Evolutionary conservation across 2,888 invertebrate genomes (phyloP), one percentile per base, ranked within the genome.

Genomic region (Hemistola chrysoprasaria): DNA sequence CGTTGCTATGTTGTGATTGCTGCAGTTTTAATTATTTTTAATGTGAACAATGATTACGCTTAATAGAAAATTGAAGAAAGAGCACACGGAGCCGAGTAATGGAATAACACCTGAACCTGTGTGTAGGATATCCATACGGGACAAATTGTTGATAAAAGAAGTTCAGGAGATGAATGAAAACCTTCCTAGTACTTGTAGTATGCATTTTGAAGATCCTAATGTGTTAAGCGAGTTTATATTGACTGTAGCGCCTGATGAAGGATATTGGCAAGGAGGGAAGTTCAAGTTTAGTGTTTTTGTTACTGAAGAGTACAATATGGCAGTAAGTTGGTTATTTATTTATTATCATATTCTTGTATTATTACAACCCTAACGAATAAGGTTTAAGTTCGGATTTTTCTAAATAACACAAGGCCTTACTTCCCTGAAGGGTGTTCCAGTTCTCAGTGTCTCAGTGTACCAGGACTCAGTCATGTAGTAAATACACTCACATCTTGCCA

Each of bases 281-380:
- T 98, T 97, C 83, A 91, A 91, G 71, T 98, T 98, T 82, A 92
- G 93, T 68, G 92, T 98, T 57, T 91, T 91, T 66, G 95, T 98
- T 42, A 95, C 97, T 11, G 97, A 97, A 71, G 98, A 98, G 56
- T 98, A 98, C 90, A 98, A 98, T 83, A 97, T 97, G 93, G 95
- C 95, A 78, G 97, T 97, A 91, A 91, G 93, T 91, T 67, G 8
- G 11, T n/a, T 20, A 22, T 8, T 5, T 28, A 11, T 26, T 8
- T 23, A n/a, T 24, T 20, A 11, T 6, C 22, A n/a, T 22, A 7
- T 22, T 2, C 3, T 8, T 22, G 22, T 22, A 2, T 22, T 6
- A 3, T 6, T 22, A 6, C n/a, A n/a, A n/a, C n/a, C n/a, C n/a
- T n/a, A n/a, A n/a, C n/a, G n/a, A n/a, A n/a, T n/a, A n/a, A n/a